Evolutionary conservation across 23 tunicate genomes (phyloP).

Genomic region (Ciona savignyi): DNA sequence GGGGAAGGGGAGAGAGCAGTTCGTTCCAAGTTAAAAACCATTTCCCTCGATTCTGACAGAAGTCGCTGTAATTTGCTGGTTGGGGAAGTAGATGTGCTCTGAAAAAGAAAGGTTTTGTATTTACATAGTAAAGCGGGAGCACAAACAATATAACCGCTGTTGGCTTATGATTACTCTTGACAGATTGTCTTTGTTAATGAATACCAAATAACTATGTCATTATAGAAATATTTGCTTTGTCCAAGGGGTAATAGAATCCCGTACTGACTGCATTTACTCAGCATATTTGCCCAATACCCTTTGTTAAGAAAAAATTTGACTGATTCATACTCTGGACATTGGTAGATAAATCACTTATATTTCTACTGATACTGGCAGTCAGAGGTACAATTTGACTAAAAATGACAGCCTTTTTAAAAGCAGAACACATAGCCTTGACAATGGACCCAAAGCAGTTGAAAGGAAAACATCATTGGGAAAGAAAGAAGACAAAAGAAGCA

Average conservation of each 20-base stretch:
- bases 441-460: neutral
- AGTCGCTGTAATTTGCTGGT: slow-evolving; percentile 59
- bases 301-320: neutral
- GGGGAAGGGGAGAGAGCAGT: slow-evolving; percentile 17
- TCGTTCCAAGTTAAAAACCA: slow-evolving; percentile 45
- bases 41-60: slow-evolving; percentile 50
- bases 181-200: too few species aligned
- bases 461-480: neutral
- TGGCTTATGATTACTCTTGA: too few species aligned
- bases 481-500: neutral
- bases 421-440: neutral
- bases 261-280: neutral
- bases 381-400: too few species aligned
- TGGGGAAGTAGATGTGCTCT: slow-evolving; percentile 11
- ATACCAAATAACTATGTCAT: neutral
- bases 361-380: too few species aligned
- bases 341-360: too few species aligned
- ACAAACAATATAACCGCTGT: too few species aligned
- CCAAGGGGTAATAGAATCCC: neutral
- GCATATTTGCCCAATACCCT: neutral
- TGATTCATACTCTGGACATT: neutral
- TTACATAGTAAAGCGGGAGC: too few species aligned
- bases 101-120: neutral
- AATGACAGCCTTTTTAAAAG: neutral
- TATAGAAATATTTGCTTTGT: neutral